phyloP scores from a whole-genome alignment of 2,113 vertebrate genomes.

The Callospermophilus lateralis region DNA sequence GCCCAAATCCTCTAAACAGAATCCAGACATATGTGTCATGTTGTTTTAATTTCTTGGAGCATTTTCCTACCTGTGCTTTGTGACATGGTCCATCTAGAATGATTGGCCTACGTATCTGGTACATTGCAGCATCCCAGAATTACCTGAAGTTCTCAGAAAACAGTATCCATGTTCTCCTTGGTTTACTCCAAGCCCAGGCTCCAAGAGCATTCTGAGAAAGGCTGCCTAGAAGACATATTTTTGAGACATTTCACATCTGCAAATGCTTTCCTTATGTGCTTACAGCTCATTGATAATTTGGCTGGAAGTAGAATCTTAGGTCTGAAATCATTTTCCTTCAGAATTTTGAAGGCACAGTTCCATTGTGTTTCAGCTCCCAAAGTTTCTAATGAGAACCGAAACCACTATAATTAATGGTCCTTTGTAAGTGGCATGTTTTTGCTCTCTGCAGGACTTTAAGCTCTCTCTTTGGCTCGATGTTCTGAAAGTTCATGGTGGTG shows the following conservation, averaged over 20 bases:
- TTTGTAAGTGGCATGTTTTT: constrained; percentile 46
- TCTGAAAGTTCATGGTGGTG: not conserved
- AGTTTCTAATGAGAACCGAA: not conserved
- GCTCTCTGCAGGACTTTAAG: constrained; percentile 29
- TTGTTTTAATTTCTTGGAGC: not conserved
- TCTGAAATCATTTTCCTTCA: constrained; percentile 41
- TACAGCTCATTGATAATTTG: constrained; percentile 10
- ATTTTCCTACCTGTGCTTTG: not conserved
- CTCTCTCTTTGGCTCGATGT: not conserved
- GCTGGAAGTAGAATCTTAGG: not conserved
- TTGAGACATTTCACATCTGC: not conserved
- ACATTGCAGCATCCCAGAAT: not conserved
- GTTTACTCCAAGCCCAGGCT: not conserved
- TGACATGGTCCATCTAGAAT: not conserved
- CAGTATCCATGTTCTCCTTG: not conserved
- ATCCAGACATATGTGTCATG: not conserved
- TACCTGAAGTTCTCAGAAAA: not conserved
- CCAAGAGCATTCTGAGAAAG: not conserved
- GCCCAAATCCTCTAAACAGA: not conserved
- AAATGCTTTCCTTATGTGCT: constrained; percentile 28
- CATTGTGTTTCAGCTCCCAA: not conserved
- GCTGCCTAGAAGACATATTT: not conserved
- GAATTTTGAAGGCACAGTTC: not conserved
- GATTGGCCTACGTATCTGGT: not conserved
- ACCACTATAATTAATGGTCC: constrained; percentile 10